Base-by-base conservation (phyloP, 2,113 vertebrate genomes). In the Anser cygnoides region DNA sequence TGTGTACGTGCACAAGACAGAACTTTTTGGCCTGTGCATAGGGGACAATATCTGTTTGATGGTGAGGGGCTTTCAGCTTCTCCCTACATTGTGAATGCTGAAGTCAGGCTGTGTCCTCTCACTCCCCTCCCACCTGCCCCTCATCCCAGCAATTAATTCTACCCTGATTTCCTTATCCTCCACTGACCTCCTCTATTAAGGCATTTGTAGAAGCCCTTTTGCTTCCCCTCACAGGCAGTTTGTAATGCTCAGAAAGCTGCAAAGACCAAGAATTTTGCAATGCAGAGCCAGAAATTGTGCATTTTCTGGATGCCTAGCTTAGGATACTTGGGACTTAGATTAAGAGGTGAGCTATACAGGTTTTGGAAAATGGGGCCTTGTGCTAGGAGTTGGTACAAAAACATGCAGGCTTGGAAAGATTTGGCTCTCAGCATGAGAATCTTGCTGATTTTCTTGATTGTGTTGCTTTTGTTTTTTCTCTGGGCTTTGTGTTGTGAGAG, bases 321-420 rank as follows among this genome's bases (percentile, higher is more conserved):
- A 5, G n/a, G 54, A 50, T 0, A 1, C 4, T 4, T 0, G 2
- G 13, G 20, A 14, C 23, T 33, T 59, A 5, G 18, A 25, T 59
- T 43, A 59, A 26, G 12, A 89, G 71, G 80, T 81, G 52, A 89
- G 59, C 2, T 1, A 20, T 72, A 52, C 22, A 66, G 39, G 35
- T 55, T 11, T 59, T 33, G 31, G 31, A 49, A 62, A 28, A 55
- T 15, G 52, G n/a, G 43, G 18, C 31, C 12, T 71, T 3, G 0
- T 49, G 57, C 10, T 29, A 25, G 15, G 18, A 49, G 4, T 28
- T 52, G 16, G 33, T 12, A 14, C 16, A 44, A 31, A 37, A 13
- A 35, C 46, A 49, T 49, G 20, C 55, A 14, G 29, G 5, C 22
- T 76, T 15, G 9, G n/a, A 31, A 63, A 66, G 17, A n/a, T 44